Percentiles rank a stretch among this genome's conserved stretches.
These are phyloP conservation scores for Dreissena polymorpha DNA, from an alignment of 1,140 invertebrate genomes.

Conservation along the genomic window DNA sequence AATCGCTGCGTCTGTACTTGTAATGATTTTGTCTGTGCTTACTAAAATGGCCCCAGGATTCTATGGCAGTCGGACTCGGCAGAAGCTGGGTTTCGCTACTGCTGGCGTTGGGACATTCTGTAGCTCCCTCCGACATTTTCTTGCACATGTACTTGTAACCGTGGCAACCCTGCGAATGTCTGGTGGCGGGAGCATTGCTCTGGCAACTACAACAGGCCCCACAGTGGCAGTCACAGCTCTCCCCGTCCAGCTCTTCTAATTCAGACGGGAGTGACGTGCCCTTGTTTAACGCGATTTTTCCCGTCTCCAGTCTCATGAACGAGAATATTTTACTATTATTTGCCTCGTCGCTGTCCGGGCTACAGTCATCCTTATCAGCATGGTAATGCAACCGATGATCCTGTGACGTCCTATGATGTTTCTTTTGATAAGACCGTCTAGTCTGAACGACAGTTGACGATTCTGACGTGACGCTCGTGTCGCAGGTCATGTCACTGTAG, in stretches of 20 bases:
- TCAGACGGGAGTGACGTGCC: conserved; percentile 50
- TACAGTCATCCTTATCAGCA: conserved; percentile 28
- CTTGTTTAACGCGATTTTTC: conserved; percentile 41
- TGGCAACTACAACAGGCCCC: conserved; percentile 51
- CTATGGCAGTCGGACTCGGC: conserved; percentile 58
- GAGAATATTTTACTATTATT: conserved; percentile 40
- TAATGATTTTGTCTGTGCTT: conserved; percentile 67
- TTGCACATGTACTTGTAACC: conserved; percentile 28
- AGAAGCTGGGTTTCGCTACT: conserved; percentile 20
- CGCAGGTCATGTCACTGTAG: conserved; percentile 47
- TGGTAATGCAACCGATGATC: background rate
- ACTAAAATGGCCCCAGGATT: conserved; percentile 74
- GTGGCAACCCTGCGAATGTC: conserved; percentile 42
- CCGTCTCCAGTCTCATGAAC: conserved; percentile 20
- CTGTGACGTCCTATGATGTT: background rate
- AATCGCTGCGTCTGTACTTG: conserved; percentile 73
- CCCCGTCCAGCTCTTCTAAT: conserved; percentile 27
- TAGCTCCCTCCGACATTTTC: conserved; percentile 42
- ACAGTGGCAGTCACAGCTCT: conserved; percentile 50
- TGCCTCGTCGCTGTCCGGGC: conserved; percentile 30
- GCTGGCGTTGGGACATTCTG: conserved; percentile 8
- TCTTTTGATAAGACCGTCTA: conserved; percentile 14
- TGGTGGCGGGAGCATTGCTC: conserved; percentile 14
- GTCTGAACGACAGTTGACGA: background rate
- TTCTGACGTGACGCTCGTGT: conserved; percentile 31